Percentiles rank a stretch among this genome's conserved stretches.
phyloP scores from a whole-genome alignment of 2,113 vertebrate genomes.

The Sinocyclocheilus anshuiensis region DNA sequence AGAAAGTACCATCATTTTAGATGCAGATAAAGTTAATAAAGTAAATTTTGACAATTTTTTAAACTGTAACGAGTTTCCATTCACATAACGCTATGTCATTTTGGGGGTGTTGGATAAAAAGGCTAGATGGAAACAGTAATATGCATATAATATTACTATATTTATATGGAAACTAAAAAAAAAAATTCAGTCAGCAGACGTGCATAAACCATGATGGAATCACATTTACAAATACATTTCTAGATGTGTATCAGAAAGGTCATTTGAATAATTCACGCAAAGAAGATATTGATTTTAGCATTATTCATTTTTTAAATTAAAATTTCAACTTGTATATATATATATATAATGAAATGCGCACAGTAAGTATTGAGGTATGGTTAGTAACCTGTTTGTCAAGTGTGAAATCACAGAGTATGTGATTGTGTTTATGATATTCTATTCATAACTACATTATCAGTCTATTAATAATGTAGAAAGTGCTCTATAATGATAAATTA shows the following conservation, averaged over 20 bases:
- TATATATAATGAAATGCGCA: neutral
- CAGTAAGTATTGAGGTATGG: neutral
- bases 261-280: neutral
- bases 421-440: slow-evolving; percentile 22
- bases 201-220: neutral
- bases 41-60: neutral
- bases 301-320: neutral
- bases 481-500: neutral
- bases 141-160: neutral
- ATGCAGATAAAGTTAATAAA: neutral
- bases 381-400: neutral
- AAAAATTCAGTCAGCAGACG: neutral
- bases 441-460: slow-evolving; percentile 1
- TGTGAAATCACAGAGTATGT: slow-evolving; percentile 5
- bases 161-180: neutral
- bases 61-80: neutral
- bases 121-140: neutral
- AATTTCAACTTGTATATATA: neutral
- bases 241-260: slow-evolving; percentile 1
- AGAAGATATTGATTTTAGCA: neutral
- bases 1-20: neutral
- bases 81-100: neutral
- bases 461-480: too few relatives aligned
- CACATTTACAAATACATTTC: neutral
- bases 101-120: neutral